These are phyloP conservation scores for Oxyruncus cristatus DNA, from an alignment of 2,113 vertebrate genomes.

Conservation along the genomic window DNA sequence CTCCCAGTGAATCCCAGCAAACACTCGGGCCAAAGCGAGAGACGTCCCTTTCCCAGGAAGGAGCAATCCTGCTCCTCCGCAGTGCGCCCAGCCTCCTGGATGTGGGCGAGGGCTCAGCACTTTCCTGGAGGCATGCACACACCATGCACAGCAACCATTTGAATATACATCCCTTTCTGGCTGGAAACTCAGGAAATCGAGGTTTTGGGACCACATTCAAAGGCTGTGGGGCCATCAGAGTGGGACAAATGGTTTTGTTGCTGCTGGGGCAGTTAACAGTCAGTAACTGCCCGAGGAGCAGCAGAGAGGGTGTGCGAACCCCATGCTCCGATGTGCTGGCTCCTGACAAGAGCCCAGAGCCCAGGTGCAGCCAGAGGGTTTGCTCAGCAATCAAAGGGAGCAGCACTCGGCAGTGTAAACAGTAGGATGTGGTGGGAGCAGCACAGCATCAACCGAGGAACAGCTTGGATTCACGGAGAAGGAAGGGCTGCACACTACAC, in stretches of 20 bases:
- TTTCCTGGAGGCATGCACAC: neutral
- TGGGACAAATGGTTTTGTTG: neutral
- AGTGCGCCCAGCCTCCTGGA: neutral
- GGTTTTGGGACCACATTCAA: neutral
- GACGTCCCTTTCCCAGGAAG: neutral
- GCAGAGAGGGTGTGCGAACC: neutral
- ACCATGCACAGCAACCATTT: neutral
- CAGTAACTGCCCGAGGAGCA: neutral
- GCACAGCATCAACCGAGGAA: constrained; percentile 48
- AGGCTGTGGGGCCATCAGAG: neutral
- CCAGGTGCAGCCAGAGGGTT: neutral
- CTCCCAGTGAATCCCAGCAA: constrained; percentile 1
- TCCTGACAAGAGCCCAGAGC: neutral
- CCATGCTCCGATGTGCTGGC: fast-evolving
- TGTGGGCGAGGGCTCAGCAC: neutral
- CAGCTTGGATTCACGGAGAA: constrained; percentile 65
- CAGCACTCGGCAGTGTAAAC: neutral
- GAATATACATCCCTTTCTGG: neutral
- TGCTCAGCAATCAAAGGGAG: constrained; percentile 50
- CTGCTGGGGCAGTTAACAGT: neutral
- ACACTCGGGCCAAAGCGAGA: neutral
- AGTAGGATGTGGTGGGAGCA: constrained; percentile 33
- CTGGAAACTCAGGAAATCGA: neutral
- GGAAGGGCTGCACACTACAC: constrained; percentile 58
- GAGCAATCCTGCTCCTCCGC: neutral